phyloP scores from a whole-genome alignment of 2,888 invertebrate species.

The Idaea aversata region DNA sequence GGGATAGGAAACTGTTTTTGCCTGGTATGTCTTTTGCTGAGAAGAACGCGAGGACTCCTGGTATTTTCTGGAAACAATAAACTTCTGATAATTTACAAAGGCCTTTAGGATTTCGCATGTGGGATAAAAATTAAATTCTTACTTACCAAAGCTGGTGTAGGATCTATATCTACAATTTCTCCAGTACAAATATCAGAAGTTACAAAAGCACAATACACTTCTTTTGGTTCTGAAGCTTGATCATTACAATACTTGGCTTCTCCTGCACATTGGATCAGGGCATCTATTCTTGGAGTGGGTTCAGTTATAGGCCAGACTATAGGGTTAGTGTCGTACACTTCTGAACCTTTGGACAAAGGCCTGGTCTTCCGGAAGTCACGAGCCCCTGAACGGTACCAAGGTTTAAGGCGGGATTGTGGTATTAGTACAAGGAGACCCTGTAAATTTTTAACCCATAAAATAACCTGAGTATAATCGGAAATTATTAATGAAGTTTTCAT shows the following conservation, averaged over 20 bases:
- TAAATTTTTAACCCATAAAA: not conserved
- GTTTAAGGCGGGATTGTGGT: slow-evolving; percentile 62
- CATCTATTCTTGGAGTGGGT: slow-evolving; percentile 83
- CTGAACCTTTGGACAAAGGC: slow-evolving; percentile 81
- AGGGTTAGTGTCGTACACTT: slow-evolving; percentile 83
- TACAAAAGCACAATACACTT: slow-evolving; percentile 85
- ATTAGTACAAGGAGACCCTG: slow-evolving; percentile 78
- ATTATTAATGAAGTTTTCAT: no score
- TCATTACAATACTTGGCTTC: slow-evolving; percentile 85
- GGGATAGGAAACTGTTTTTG: slow-evolving; percentile 76
- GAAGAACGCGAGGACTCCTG: slow-evolving; percentile 84
- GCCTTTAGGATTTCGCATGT: not conserved
- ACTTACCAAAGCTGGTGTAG: slow-evolving; percentile 82
- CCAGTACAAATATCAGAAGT: slow-evolving; percentile 76
- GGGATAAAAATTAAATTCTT: not conserved
- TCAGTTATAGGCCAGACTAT: slow-evolving; percentile 83
- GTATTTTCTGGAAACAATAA: slow-evolving; percentile 72
- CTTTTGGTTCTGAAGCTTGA: slow-evolving; percentile 76
- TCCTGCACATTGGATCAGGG: slow-evolving; percentile 82
- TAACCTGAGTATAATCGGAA: not conserved
- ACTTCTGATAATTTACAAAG: not conserved
- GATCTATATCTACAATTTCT: slow-evolving; percentile 80
- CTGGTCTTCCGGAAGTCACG: slow-evolving; percentile 69
- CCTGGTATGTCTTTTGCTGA: slow-evolving; percentile 86
- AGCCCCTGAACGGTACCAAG: slow-evolving; percentile 74